Evolutionary conservation across 2,113 vertebrate species (phyloP).

Genomic region (Sciurus niger): DNA sequence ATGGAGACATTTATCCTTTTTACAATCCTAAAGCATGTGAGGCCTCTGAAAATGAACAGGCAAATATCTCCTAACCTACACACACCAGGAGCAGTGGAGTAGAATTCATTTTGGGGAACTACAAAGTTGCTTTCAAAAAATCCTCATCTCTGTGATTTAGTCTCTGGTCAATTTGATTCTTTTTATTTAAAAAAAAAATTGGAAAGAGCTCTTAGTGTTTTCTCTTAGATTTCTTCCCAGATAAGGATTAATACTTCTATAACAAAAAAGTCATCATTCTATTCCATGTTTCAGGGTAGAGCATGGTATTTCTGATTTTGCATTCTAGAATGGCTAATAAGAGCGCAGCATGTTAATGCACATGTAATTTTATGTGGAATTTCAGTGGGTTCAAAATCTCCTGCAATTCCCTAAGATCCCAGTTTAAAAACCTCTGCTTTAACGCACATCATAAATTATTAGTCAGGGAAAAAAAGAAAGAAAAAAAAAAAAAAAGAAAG

Average conservation of each 20-base stretch:
- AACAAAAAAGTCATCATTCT: slow-evolving; percentile 6
- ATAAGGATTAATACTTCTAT: slow-evolving; percentile 16
- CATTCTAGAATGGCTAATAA: neutral
- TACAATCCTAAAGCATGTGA: neutral
- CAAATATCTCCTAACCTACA: slow-evolving; percentile 27
- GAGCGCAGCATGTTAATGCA: neutral
- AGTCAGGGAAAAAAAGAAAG: neutral
- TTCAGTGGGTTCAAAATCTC: neutral
- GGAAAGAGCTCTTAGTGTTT: neutral
- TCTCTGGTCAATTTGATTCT: slow-evolving; percentile 6
- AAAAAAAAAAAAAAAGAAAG: neutral
- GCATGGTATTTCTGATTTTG: neutral
- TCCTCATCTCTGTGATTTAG: neutral
- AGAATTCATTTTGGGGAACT: neutral
- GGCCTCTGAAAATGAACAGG: neutral
- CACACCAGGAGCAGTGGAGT: neutral
- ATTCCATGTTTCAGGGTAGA: neutral
- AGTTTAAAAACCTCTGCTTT: slow-evolving; percentile 12
- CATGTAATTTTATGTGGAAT: neutral
- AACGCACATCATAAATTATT: neutral
- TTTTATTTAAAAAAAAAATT: slow-evolving; percentile 47
- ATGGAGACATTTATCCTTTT: slow-evolving; percentile 8
- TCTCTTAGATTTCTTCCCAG: neutral
- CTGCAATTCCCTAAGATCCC: neutral
- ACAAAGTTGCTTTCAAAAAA: slow-evolving; percentile 28